Evolutionary conservation across 1,140 invertebrate species (phyloP).

Genomic region (Drosophila murphyi): DNA sequence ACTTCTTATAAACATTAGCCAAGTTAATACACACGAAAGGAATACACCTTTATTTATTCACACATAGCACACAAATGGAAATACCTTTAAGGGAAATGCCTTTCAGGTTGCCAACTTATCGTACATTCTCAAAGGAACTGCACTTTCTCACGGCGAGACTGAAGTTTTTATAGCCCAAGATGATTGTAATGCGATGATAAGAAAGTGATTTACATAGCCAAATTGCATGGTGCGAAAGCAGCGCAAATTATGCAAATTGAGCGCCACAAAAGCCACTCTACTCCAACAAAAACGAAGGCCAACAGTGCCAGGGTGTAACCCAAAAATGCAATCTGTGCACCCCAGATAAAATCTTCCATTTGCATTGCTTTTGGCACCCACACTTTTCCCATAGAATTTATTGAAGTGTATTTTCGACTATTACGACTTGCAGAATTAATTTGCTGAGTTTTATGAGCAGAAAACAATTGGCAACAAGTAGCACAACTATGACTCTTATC

Average conservation of each 20-base stretch:
- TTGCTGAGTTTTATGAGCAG: not conserved
- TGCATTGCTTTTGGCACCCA: slow-evolving; percentile 25
- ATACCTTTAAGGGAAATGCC: not conserved
- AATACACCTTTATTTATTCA: not conserved
- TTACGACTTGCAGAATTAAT: not conserved
- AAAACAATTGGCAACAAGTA: not conserved
- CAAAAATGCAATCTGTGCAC: slow-evolving; percentile 22
- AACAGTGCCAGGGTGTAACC: slow-evolving; percentile 17
- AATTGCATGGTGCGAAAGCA: slow-evolving; percentile 32
- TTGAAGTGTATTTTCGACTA: no score
- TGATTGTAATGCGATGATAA: slow-evolving; percentile 33
- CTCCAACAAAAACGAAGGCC: not conserved
- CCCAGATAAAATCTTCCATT: slow-evolving; percentile 36
- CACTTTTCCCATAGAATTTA: not conserved
- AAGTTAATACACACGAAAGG: not conserved
- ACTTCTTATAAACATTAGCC: no score
- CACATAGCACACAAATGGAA: not conserved
- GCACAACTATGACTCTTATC: slow-evolving; percentile 1
- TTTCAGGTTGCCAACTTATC: slow-evolving; percentile 7
- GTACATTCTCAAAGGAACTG: slow-evolving; percentile 25
- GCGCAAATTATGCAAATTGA: slow-evolving; percentile 45
- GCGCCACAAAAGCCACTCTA: slow-evolving; percentile 18
- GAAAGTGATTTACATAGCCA: slow-evolving; percentile 39
- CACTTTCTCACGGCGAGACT: slow-evolving; percentile 28
- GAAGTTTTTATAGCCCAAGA: slow-evolving; percentile 32